Conservation (phyloP, 2,113 vertebrate species). For the Furnarius figulus region DNA sequence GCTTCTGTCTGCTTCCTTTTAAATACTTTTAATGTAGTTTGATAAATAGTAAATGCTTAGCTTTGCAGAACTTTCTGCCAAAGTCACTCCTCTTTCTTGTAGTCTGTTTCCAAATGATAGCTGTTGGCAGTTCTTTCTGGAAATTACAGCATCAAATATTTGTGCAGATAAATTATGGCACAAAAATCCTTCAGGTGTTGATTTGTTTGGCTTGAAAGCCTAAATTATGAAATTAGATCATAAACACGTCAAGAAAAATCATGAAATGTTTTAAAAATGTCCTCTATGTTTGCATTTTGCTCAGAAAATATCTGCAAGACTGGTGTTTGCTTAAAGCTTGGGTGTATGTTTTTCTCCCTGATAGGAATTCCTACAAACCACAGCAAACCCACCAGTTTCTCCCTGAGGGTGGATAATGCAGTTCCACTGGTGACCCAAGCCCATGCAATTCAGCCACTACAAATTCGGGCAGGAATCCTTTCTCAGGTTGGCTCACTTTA, state of each 20-base stretch:
- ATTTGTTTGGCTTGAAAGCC: not conserved
- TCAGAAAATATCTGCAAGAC: not conserved
- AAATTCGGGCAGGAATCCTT: conserved; percentile 92
- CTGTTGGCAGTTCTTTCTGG: not conserved
- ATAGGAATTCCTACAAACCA: conserved; percentile 89
- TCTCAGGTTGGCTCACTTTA: conserved; percentile 83
- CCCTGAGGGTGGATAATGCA: conserved; percentile 90
- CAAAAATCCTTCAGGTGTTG: not conserved
- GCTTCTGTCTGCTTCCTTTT: not conserved
- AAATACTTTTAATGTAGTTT: not conserved
- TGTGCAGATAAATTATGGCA: not conserved
- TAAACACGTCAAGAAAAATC: not conserved
- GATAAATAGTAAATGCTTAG: conserved; percentile 1
- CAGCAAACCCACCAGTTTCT: conserved; percentile 87
- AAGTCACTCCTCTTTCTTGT: not conserved
- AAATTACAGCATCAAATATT: not conserved
- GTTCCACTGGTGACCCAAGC: conserved; percentile 92
- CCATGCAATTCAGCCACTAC: conserved; percentile 89
- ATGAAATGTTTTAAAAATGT: not conserved
- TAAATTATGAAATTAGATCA: not conserved
- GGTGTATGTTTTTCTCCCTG: not conserved
- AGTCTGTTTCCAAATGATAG: not conserved
- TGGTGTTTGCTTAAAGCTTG: not conserved
- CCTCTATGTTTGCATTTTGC: not conserved
- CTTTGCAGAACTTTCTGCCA: conserved; percentile 1